Conservation (phyloP, 2,113 vertebrate genomes). For the Hemiprocne comata region DNA sequence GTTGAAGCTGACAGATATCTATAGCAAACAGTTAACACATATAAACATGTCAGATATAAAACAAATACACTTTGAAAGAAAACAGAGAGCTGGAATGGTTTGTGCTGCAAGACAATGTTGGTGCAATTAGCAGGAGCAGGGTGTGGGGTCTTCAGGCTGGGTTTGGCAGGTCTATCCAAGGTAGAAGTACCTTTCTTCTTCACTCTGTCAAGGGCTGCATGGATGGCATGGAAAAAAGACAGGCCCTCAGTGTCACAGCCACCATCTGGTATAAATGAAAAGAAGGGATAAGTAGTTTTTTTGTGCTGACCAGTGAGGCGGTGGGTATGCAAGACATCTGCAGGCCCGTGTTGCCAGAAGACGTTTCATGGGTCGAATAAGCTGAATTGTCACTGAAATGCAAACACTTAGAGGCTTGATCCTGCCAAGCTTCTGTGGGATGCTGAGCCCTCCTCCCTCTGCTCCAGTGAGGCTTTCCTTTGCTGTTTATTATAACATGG, state of each 20-base stretch:
- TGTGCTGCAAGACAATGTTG: constrained; percentile 16
- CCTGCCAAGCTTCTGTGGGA: neutral
- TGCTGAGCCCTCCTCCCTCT: neutral
- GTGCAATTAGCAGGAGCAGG: constrained; percentile 38
- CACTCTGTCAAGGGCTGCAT: neutral
- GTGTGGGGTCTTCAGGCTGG: constrained; percentile 64
- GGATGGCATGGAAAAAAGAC: constrained; percentile 40
- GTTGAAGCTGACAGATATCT: constrained; percentile 72
- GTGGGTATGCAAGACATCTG: neutral
- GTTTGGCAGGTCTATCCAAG: constrained; percentile 4
- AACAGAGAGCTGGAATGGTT: constrained; percentile 59
- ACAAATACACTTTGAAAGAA: constrained; percentile 71
- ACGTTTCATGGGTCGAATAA: neutral
- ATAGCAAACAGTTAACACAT: constrained; percentile 71
- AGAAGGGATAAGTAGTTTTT: neutral
- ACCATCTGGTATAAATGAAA: constrained; percentile 46
- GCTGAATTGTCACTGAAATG: neutral
- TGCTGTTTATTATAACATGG: fast-evolving
- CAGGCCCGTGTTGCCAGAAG: neutral
- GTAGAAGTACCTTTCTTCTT: constrained; percentile 48
- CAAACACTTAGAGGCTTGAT: neutral
- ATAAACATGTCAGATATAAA: constrained; percentile 78
- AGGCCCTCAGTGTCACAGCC: neutral
- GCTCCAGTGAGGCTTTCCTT: neutral
- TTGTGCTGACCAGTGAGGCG: neutral